phyloP scores from a whole-genome alignment of 2,888 invertebrate genomes.

The Elysia crispata region DNA sequence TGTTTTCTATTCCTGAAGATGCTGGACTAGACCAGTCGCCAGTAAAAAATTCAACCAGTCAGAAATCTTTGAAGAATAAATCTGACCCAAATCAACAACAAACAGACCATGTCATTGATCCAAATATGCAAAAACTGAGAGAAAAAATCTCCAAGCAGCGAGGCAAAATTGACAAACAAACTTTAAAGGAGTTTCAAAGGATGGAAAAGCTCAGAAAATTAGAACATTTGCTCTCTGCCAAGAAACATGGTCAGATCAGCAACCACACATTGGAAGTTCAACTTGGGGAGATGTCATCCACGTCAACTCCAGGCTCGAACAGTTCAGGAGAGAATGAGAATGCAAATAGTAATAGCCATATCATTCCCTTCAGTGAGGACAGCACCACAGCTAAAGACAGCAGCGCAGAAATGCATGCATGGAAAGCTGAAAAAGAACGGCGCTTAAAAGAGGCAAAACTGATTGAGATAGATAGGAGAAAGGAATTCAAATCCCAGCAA shows the following conservation, averaged over 20 bases:
- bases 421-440: constrained; percentile 35
- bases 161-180: constrained; percentile 69
- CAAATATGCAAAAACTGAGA: constrained; percentile 70
- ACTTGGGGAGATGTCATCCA: constrained; percentile 64
- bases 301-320: constrained; percentile 57
- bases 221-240: constrained; percentile 66
- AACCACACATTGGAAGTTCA: constrained; percentile 62
- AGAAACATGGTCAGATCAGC: constrained; percentile 61
- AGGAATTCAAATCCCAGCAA: neutral
- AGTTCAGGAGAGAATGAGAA: constrained; percentile 57
- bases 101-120: constrained; percentile 63
- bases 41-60: constrained; percentile 50
- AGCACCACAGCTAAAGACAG: constrained; percentile 69
- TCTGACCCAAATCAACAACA: constrained; percentile 15
- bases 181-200: constrained; percentile 64
- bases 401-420: constrained; percentile 57
- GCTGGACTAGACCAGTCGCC: constrained; percentile 61
- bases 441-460: constrained; percentile 29
- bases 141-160: constrained; percentile 70
- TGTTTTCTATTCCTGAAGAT: constrained; percentile 75
- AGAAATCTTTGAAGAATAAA: constrained; percentile 47
- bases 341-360: constrained; percentile 49
- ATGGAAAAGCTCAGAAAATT: constrained; percentile 69
- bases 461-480: neutral
- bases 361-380: constrained; percentile 56